Percentiles rank a stretch among this genome's conserved stretches.
Evolutionary conservation across 2,113 vertebrate species (phyloP).

Genomic region (Electrona antarctica): DNA sequence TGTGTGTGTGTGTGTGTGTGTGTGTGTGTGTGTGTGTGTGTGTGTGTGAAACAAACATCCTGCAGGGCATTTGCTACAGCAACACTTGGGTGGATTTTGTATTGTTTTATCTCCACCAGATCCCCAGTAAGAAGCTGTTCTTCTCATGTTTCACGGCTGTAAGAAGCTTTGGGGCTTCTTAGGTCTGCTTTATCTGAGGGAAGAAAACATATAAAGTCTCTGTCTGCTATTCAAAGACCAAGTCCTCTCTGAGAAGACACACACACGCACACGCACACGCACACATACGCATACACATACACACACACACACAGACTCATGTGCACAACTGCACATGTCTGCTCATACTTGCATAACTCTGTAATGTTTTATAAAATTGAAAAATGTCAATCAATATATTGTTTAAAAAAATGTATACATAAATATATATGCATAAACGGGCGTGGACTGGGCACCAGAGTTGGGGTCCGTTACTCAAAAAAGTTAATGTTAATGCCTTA

Average conservation of each 20-base stretch:
- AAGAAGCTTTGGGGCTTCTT: constrained; percentile 60
- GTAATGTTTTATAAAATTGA: no score
- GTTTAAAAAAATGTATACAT: neutral
- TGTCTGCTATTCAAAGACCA: constrained; percentile 58
- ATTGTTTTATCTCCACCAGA: constrained; percentile 44
- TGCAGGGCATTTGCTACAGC: neutral
- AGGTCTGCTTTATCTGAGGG: constrained; percentile 48
- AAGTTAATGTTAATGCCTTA: no score
- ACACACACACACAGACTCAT: constrained; percentile 1
- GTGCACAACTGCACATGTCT: no score
- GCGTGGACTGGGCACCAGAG: no score
- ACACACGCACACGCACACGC: constrained; percentile 32
- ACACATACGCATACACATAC: neutral
- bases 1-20: constrained; percentile 6
- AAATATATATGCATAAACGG: no score
- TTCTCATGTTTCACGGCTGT: constrained; percentile 53
- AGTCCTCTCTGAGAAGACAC: constrained; percentile 54
- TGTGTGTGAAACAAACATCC: neutral
- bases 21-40: neutral
- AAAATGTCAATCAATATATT: no score
- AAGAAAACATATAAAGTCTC: constrained; percentile 56
- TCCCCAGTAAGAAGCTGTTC: constrained; percentile 19
- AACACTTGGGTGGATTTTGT: constrained; percentile 20
- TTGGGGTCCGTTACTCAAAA: no score
- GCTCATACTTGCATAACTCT: neutral